Percentiles rank a stretch among this genome's conserved stretches.
These are phyloP conservation scores for Zophobas atratus DNA, from an alignment of 1,140 invertebrate species.

Conservation along the genomic window DNA sequence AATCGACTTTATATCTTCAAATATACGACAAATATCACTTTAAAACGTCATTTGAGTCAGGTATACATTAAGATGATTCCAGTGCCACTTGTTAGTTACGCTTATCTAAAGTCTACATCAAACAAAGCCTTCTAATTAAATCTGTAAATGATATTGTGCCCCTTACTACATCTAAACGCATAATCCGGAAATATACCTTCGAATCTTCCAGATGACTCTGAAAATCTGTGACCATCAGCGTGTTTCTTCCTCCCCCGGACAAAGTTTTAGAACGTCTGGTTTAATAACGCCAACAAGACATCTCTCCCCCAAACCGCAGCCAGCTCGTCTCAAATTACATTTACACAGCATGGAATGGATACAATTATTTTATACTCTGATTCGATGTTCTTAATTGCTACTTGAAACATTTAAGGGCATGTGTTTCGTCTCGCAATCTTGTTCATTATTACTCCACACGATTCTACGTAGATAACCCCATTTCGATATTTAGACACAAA, in stretches of 20 bases:
- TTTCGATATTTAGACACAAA: slow-evolving; percentile 21
- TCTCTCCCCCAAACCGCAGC: slow-evolving; percentile 53
- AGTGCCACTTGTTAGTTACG: no score
- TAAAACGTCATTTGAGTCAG: no score
- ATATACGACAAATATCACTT: no score
- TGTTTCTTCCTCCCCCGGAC: slow-evolving; percentile 5
- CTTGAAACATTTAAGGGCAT: slow-evolving; percentile 58
- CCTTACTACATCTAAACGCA: no score
- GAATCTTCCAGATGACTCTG: no score
- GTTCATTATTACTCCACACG: slow-evolving; percentile 12
- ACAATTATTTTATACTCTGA: slow-evolving; percentile 62
- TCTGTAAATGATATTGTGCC: no score
- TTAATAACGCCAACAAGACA: slow-evolving; percentile 49
- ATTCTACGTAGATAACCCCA: slow-evolving; percentile 24
- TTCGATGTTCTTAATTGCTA: slow-evolving; percentile 59
- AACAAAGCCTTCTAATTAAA: no score
- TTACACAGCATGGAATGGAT: slow-evolving; percentile 59
- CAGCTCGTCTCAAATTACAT: slow-evolving; percentile 59
- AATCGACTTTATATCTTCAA: no score
- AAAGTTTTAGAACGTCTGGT: slow-evolving; percentile 52
- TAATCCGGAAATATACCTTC: no score
- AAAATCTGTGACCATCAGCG: not conserved
- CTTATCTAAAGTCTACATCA: no score
- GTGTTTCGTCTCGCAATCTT: slow-evolving; percentile 55
- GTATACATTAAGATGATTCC: no score